Base-by-base conservation (phyloP, 1,140 invertebrate genomes). In the Aphidius ervi region DNA sequence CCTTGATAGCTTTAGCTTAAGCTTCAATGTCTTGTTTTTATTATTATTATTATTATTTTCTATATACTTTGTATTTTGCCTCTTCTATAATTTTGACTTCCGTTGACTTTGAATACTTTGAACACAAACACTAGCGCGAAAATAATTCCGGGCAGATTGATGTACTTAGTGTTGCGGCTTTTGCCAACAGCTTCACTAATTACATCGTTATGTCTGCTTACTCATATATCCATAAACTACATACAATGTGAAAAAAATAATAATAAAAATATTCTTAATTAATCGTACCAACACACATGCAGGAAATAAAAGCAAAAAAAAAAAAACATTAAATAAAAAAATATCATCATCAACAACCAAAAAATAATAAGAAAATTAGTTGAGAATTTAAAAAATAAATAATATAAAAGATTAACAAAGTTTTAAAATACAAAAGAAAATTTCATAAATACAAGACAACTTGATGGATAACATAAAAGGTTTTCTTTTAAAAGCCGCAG, bases 121-220 rank as follows among this genome's bases (percentile, higher is more conserved):
- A 31, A 31, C 23, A 31, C 2, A 31, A 31, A 31, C 23, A 31
- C 23, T 31, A 31, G 23, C 2, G 23, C 23, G 4, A 31, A 31
- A 31, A 31, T 31, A 31, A 31, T 31, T 31, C 23, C 4, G n/a
- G 37, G 16, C 52, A 54, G 39, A 54, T 41, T 42, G 52, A 54
- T 42, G 40, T 54, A 54, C 39, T 54, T 54, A 54, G 40, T 40
- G 52, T 42, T 41, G 52, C 39, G 52, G 49, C 39, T 54, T 31
- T 54, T 41, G 39, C 52, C 9, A 54, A 54, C 52, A 43, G 42
- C 49, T 40, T 10, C 52, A 54, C 39, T 54, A 54, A 54, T 41
- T 54, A 54, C 37, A 16, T 54, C 52, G 16, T 42, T 54, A 54
- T 10, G 39, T 41, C 39, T 41, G 39, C 52, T 52, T 52, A 52